Evolutionary conservation across 1,140 invertebrate species (phyloP), one percentile per base, ranked within the genome.

Genomic region (Nixonia krombeini): DNA sequence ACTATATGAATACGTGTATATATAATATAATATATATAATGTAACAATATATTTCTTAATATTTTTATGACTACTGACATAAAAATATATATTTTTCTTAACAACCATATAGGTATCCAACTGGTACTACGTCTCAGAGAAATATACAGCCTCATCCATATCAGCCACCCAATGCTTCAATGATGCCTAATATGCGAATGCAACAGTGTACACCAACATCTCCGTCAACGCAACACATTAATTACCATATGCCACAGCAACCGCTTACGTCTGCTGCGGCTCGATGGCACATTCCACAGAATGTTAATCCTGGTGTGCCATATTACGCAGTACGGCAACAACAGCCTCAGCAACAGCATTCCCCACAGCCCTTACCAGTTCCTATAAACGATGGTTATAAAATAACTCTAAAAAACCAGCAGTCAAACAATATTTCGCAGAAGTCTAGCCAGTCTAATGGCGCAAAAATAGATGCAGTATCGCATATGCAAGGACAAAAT

Each of bases 341-440:
- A 10, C 63, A 62, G 15, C 58, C 80, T 31, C 72, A 72, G 37
- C 67, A 73, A 7, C 72, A 57, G 16, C n/a, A 70, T 45, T 38
- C 63, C 4, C 47, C 74, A 38, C 72, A 74, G 13, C 56, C 74
- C 31, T 57, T 78, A 44, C 62, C 76, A 64, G 67, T 79, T 64
- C 76, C 78, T 67, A 56, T 76, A 29, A 87, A 87, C 45, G 87
- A 89, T 77, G 87, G 87, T 52, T 91, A 90, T 73, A 91, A 90
- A 81, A 91, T 91, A 56, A 90, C 87, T 4, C 70, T 90, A 51
- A 88, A 89, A 77, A 79, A 85, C 57, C 80, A 83, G 41, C 75
- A 72, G 6, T 9, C 72, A 13, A 70, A 57, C 13, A 64, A 64
- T 29, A 28, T 35, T 12, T 51, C 40, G n/a, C 50, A 46, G 13